Percentiles rank a stretch among this genome's conserved stretches.
These are phyloP conservation scores for Eilema griseolum DNA, from an alignment of 2,888 invertebrate species.

Conservation along the genomic window DNA sequence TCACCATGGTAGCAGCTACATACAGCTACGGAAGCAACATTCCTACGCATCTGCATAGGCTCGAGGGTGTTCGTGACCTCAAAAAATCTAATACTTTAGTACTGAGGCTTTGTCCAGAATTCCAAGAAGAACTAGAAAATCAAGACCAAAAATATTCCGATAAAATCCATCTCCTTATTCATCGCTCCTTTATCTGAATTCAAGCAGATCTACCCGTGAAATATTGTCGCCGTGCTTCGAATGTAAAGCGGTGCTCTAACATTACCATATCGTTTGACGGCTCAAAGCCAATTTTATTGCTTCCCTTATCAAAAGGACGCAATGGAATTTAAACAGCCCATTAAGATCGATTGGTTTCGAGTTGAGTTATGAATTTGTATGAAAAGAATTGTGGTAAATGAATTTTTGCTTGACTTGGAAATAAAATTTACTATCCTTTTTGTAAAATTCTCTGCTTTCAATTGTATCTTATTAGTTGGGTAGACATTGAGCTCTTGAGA, in stretches of 20 bases:
- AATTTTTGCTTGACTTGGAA: not conserved
- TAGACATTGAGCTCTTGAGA: too few relatives aligned
- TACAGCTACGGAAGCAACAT: too few relatives aligned
- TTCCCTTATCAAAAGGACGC: slow-evolving; percentile 70
- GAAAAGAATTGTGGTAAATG: slow-evolving; percentile 20
- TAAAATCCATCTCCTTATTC: slow-evolving; percentile 57
- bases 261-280: slow-evolving; percentile 84
- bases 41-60: too few relatives aligned
- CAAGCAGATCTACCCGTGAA: slow-evolving; percentile 80
- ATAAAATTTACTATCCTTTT: not conserved
- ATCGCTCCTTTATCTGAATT: slow-evolving; percentile 73
- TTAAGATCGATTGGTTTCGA: slow-evolving; percentile 58
- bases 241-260: slow-evolving; percentile 75
- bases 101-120: not conserved
- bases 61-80: too few relatives aligned
- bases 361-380: slow-evolving; percentile 24
- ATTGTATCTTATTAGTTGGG: too few relatives aligned
- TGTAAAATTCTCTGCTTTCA: not conserved
- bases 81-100: not conserved
- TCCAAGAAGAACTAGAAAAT: not conserved
- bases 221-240: slow-evolving; percentile 77
- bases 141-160: not conserved
- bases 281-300: slow-evolving; percentile 83
- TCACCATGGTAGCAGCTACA: too few relatives aligned
- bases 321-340: slow-evolving; percentile 80